Conservation (phyloP, 2,888 invertebrate genomes). For the Linnaemya vulpina region DNA sequence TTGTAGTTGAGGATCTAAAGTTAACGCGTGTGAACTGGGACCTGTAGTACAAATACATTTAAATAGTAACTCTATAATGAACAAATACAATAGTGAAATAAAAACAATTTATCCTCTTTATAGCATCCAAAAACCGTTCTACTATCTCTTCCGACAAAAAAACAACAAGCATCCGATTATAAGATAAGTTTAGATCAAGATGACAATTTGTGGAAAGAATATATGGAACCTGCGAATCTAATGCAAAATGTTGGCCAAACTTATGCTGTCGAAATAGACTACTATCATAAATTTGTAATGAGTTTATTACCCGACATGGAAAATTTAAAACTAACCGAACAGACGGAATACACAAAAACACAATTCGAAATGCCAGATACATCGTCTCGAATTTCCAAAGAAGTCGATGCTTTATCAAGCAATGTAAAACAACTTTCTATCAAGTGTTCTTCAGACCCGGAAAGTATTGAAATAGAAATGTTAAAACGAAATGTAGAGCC, state of each 20-base stretch:
- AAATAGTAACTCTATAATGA: too few species aligned
- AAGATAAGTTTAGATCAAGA: conserved; percentile 65
- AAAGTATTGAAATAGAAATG: conserved; percentile 73
- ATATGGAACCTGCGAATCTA: conserved; percentile 88
- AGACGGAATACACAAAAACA: conserved; percentile 72
- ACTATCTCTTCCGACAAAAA: conserved; percentile 76
- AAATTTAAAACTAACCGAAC: conserved; percentile 72
- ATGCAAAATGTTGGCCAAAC: conserved; percentile 85
- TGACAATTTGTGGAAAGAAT: conserved; percentile 76
- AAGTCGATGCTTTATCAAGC: not conserved
- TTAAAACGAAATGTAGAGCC: conserved; percentile 73
- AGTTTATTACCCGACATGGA: conserved; percentile 72
- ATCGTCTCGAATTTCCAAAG: not conserved
- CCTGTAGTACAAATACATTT: too few species aligned
- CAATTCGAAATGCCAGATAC: conserved; percentile 75
- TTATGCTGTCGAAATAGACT: conserved; percentile 87
- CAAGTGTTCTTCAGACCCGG: conserved; percentile 58
- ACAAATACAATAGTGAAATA: not conserved
- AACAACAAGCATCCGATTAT: conserved; percentile 59
- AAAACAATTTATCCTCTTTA: conserved; percentile 25
- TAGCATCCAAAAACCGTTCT: conserved; percentile 76
- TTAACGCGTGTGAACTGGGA: too few species aligned
- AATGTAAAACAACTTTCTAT: conserved; percentile 48
- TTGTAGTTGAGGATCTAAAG: too few species aligned
- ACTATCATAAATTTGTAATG: conserved; percentile 87